Evolutionary conservation across 2,797 vertebrate genomes (phyloP).

Genomic region (Alectoris magna): DNA sequence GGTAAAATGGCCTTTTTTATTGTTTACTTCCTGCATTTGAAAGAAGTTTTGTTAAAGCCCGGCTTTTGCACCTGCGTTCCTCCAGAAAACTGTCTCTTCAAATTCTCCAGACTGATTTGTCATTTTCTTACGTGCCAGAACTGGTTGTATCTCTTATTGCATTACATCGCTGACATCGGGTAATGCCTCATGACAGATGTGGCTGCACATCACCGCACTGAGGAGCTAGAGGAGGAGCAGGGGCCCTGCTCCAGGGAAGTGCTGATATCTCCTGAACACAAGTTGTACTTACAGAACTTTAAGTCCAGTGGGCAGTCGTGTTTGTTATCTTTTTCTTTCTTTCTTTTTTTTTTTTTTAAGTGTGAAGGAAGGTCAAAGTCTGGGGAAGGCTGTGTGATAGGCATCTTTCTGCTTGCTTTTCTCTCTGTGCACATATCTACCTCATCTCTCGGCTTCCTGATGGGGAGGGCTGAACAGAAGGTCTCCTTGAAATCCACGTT

Average conservation of each 20-base stretch:
- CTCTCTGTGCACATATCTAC: neutral
- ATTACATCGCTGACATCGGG: constrained; percentile 11
- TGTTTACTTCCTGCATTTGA: constrained; percentile 68
- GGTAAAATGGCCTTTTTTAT: constrained; percentile 62
- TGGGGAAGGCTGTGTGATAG: neutral
- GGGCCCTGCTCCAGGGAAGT: constrained; percentile 1
- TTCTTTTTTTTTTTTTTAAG: neutral
- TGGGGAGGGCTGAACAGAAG: neutral
- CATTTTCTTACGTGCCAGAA: constrained; percentile 69
- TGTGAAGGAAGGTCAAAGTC: neutral
- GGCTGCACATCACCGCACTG: constrained; percentile 64
- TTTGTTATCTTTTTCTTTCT: neutral
- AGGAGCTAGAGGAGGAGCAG: constrained; percentile 24
- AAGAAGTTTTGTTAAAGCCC: constrained; percentile 63
- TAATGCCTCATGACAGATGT: constrained; percentile 71
- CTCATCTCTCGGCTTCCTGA: neutral
- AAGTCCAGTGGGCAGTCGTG: neutral
- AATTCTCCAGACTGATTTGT: constrained; percentile 75
- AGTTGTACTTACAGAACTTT: neutral
- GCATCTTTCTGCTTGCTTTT: neutral
- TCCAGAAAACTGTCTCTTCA: constrained; percentile 73
- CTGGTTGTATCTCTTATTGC: constrained; percentile 51
- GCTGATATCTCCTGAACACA: neutral
- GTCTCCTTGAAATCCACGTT: neutral
- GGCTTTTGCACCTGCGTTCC: constrained; percentile 57